Conservation (phyloP, 1,140 invertebrate genomes). For the Drosophila miranda region DNA sequence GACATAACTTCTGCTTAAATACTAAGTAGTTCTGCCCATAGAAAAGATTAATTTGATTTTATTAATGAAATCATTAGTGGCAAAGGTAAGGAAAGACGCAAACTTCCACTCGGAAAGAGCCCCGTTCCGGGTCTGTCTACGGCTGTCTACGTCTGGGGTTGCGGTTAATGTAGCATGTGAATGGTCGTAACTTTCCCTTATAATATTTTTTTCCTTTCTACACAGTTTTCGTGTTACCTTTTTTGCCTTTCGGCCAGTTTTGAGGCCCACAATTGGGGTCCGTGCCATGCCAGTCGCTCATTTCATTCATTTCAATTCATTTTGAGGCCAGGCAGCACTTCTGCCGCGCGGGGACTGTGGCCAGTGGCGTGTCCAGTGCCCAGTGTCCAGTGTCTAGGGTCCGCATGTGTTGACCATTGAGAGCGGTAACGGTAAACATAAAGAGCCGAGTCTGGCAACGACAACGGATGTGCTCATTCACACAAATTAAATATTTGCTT, state of each 20-base stretch:
- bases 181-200: conserved; percentile 42
- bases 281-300: conserved; percentile 46
- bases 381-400: neutral
- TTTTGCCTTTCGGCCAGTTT: conserved; percentile 2
- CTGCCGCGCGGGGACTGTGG: too few relatives aligned
- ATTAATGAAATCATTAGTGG: conserved; percentile 77
- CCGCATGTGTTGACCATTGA: conserved; percentile 23
- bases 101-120: conserved; percentile 6
- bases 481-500: conserved; percentile 76
- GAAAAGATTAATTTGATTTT: conserved; percentile 70
- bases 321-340: too few relatives aligned
- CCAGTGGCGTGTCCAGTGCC: too few relatives aligned
- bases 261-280: neutral
- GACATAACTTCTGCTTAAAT: conserved; percentile 64
- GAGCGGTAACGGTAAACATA: conserved; percentile 52
- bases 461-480: conserved; percentile 65
- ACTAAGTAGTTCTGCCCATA: conserved; percentile 57
- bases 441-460: conserved; percentile 1
- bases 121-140: conserved; percentile 2
- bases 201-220: conserved; percentile 25
- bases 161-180: conserved; percentile 70
- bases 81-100: conserved; percentile 37
- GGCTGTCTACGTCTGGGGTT: conserved; percentile 10
- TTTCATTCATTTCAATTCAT: too few relatives aligned
- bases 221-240: conserved; percentile 12